Base-by-base conservation (phyloP, 1,140 invertebrate genomes). In the Nasonia longicornis region DNA sequence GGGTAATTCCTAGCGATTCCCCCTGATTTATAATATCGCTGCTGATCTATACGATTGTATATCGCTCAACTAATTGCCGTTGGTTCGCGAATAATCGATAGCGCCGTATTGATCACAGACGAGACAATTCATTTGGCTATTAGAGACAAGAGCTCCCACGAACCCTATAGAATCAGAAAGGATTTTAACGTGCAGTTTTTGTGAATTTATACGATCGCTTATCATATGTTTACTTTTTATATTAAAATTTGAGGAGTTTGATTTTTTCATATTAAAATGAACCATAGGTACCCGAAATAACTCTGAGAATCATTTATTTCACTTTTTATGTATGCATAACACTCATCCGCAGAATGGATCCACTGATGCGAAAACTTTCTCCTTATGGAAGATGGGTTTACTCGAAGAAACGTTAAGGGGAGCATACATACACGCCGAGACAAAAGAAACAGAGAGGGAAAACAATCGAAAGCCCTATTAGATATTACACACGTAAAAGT, bases 391-490 rank as follows among this genome's bases (percentile, higher is more conserved):
- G 58, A 80, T 80, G n/a, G 58, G 29, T 26, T 31, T 26, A 7
- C n/a, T 52, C 20, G 72, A 48, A 6, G 79, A 31, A 31, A 63
- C 16, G 16, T 20, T 70, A 31, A 69, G 72, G 79, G 79, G 69
- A 38, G 38, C 38, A 3, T 20, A n/a, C 52, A 4, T 4, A 58
- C 52, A 42, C 22, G 22, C 42, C 67, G 42, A 81, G 67, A 82
- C 81, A 79, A 79, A 82, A 72, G 81, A 38, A 78, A 48, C 31
- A 70, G 74, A 74, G 76, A 74, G 76, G 70, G 64, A 69, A 81
- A 77, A 79, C 58, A 82, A 82, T 82, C 70, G 58, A 79, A 66
- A 67, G 76, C 31, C 70, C 76, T 75, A 82, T 82, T 78, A 82
- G 76, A 82, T 79, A 72, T 74, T 67, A 48, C 64, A 64, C 64